Evolutionary conservation across 2,113 vertebrate genomes (phyloP), one percentile per base, ranked within the genome.

Genomic region (Elephantulus edwardii): DNA sequence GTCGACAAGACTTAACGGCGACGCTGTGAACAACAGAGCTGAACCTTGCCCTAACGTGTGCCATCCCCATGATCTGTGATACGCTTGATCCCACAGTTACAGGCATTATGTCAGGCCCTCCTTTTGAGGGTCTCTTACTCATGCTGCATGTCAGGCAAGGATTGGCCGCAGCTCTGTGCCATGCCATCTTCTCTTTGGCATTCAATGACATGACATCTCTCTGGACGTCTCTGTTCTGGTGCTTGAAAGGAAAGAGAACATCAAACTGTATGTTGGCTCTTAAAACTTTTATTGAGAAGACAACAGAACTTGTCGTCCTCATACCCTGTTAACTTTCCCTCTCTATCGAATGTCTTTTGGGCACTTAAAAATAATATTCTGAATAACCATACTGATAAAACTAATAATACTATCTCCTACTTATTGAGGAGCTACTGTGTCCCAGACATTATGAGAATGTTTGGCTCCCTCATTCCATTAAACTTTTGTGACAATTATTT

Each of bases 371-470:
- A 48, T 79, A 48, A 8, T 48, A 62, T 24, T 20, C 88, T 60
- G 85, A 86, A 78, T 91, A 66, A 72, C 40, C 74, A 82, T 26
- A 4, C 30, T 19, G 52, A 77, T 60, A 22, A 90, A 64, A 90
- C 58, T 81, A 66, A 81, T 44, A 33, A 77, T 19, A 35, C 30
- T 56, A 54, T 44, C 26, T 64, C 56, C 50, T 40, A n/a, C 10
- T 70, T 44, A 71, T 14, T 56, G 66, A 85, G 24, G 42, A 54
- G 44, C 26, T 35, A 12, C 58, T 62, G 22, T 48, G 52, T 77
- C 75, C 22, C 17, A 40, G 83, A 46, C 56, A 10, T 75, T 14
- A 22, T 1, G 17, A 70, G 50, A 58, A 11, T 60, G 48, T 44
- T 83, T 40, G n/a, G 8, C 26, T 58, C 26, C 20, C 46, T 76